phyloP scores from a whole-genome alignment of 2,888 invertebrate genomes.

The Sepiola atlantica region DNA sequence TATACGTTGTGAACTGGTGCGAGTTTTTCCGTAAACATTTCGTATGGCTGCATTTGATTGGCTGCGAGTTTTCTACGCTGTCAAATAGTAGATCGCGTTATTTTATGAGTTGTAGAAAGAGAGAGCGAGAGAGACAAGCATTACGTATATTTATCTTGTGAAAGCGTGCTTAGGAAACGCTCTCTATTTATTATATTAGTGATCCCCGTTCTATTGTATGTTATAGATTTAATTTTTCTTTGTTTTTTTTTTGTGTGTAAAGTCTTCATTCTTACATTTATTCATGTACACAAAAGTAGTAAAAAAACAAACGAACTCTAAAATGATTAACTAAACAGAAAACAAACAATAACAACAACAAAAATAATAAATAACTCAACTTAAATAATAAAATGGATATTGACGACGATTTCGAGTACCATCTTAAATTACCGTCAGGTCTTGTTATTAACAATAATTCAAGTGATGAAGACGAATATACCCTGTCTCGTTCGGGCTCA shows the following conservation, averaged over 20 bases:
- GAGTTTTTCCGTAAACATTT: background rate
- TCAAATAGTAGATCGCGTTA: background rate
- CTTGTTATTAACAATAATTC: conserved; percentile 48
- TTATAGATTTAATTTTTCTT: background rate
- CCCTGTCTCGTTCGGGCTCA: background rate
- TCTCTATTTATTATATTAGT: background rate
- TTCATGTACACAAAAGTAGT: background rate
- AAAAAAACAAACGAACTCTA: background rate
- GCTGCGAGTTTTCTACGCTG: background rate
- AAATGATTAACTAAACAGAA: background rate
- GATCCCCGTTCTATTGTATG: background rate
- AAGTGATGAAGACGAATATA: conserved; percentile 42
- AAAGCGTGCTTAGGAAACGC: background rate
- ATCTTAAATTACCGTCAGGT: conserved; percentile 65
- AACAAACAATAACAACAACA: too few species aligned
- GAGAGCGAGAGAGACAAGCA: background rate
- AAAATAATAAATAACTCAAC: background rate
- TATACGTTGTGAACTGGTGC: background rate
- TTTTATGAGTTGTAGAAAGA: background rate
- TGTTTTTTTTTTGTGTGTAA: background rate
- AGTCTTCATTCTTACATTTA: background rate
- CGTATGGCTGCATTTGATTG: background rate
- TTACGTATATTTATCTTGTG: background rate
- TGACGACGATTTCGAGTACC: conserved; percentile 64
- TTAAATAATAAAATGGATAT: conserved; percentile 51